Conservation (phyloP, 2,113 vertebrate genomes). For the Mandrillus leucophaeus region DNA sequence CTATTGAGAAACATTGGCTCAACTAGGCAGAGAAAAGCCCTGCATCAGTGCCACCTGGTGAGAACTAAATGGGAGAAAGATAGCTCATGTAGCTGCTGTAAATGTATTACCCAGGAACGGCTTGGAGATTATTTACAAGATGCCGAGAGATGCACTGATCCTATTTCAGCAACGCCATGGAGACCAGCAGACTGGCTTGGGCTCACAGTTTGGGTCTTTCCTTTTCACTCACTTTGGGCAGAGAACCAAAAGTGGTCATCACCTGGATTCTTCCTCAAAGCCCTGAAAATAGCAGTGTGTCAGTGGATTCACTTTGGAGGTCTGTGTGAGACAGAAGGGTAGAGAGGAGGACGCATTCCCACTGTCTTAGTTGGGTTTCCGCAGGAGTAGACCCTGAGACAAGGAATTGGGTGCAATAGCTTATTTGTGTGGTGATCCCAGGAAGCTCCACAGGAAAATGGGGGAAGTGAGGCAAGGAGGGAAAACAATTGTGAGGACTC, state of each 20-base stretch:
- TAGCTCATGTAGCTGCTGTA: not conserved
- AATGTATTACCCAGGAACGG: not conserved
- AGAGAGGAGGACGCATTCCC: not conserved
- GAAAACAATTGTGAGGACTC: not conserved
- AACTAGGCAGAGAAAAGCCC: constrained; percentile 60
- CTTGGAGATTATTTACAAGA: constrained; percentile 62
- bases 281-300: not conserved
- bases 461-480: not conserved
- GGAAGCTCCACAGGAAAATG: not conserved
- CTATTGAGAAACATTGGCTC: constrained; percentile 61
- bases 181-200: constrained; percentile 49
- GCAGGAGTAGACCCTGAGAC: no score
- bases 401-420: not conserved
- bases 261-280: not conserved
- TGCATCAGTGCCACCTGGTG: constrained; percentile 24
- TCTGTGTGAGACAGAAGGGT: not conserved
- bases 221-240: constrained; percentile 52
- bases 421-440: not conserved
- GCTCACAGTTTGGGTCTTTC: constrained; percentile 6
- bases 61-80: constrained; percentile 65
- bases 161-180: constrained; percentile 35
- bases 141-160: constrained; percentile 56
- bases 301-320: not conserved
- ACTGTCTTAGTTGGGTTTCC: not conserved
- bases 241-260: not conserved